These are phyloP conservation scores for Tenrec ecaudatus DNA, from an alignment of 2,113 vertebrate genomes.

Conservation along the genomic window DNA sequence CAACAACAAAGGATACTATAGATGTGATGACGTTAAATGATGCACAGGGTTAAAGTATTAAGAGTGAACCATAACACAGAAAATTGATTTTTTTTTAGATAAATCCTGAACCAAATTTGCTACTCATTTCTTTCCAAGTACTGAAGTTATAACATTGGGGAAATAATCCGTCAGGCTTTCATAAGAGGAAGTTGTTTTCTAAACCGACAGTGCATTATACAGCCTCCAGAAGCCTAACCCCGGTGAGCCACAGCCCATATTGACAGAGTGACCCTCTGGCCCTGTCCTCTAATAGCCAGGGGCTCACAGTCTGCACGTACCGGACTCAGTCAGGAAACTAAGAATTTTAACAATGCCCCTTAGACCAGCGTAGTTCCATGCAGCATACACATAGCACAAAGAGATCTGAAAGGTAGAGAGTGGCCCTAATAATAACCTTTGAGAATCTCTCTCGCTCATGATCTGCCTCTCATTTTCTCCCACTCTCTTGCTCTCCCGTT, in stretches of 20 bases:
- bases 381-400: not conserved
- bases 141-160: not conserved
- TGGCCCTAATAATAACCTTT: too few species aligned
- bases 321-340: not conserved
- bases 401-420: too few species aligned
- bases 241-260: not conserved
- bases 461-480: not conserved
- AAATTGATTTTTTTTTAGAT: conserved; percentile 6
- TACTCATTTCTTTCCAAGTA: not conserved
- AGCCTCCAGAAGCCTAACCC: not conserved
- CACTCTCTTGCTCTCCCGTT: too few species aligned
- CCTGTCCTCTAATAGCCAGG: not conserved
- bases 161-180: not conserved
- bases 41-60: not conserved
- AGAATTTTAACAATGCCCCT: not conserved
- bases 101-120: not conserved
- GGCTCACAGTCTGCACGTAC: not conserved
- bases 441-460: too few species aligned
- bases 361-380: not conserved
- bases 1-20: not conserved
- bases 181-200: not conserved
- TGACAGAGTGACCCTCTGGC: not conserved
- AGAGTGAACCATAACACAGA: not conserved
- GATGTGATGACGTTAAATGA: not conserved
- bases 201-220: not conserved